Evolutionary conservation across 1,140 invertebrate genomes (phyloP).

Genomic region (Magallana ariakensis): DNA sequence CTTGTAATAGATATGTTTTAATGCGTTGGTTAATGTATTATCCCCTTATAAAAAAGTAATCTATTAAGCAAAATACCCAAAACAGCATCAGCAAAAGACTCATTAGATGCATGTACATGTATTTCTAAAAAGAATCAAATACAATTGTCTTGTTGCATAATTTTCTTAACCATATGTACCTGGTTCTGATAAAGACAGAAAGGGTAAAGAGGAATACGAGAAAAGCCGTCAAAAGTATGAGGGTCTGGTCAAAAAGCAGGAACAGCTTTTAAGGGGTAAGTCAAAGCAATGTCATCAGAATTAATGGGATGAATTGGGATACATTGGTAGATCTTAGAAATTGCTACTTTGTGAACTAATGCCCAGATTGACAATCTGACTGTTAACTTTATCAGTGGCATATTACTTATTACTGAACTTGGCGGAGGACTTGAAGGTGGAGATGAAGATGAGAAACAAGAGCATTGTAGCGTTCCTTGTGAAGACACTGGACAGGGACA

Average conservation of each 20-base stretch:
- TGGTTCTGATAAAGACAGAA: conserved; percentile 80
- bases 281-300: too few relatives aligned
- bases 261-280: conserved; percentile 90
- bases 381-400: conserved; percentile 76
- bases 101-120: too few relatives aligned
- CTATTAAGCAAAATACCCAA: too few relatives aligned
- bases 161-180: conserved; percentile 62
- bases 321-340: neutral
- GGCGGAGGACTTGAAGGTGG: conserved; percentile 94
- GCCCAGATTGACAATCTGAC: neutral
- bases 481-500: conserved; percentile 92
- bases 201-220: conserved; percentile 89
- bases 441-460: conserved; percentile 98
- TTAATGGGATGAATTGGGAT: too few relatives aligned
- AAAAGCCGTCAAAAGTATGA: conserved; percentile 89
- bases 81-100: too few relatives aligned
- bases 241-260: conserved; percentile 92
- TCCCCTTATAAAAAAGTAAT: too few relatives aligned
- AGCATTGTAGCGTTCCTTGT: conserved; percentile 93
- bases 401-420: conserved; percentile 97
- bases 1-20: too few relatives aligned
- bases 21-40: too few relatives aligned
- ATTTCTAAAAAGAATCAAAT: too few relatives aligned
- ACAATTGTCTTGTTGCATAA: neutral
- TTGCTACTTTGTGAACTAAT: too few relatives aligned